Evolutionary conservation across 2,113 vertebrate species (phyloP), one percentile per base, ranked within the genome.

Genomic region (Microtus richardsoni): DNA sequence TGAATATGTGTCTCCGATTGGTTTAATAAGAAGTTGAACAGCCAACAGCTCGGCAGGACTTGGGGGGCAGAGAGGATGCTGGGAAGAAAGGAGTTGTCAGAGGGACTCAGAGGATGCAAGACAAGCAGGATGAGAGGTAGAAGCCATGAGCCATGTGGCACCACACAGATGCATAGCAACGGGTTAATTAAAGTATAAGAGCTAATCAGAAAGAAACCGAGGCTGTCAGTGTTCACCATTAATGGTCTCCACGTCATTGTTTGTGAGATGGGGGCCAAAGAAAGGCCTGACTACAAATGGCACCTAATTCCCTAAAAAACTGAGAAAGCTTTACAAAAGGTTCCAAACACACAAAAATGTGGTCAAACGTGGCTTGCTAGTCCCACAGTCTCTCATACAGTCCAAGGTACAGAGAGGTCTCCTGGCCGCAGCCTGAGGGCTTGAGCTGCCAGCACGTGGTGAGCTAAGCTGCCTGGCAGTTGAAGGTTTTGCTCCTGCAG

Each of bases 381-480:
- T 22, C 19, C 70, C 8, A 3, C 36, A 73, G 70, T 73, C 70
- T 33, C 64, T 71, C 68, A n/a, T 1, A 14, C 68, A n/a, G 68
- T 33, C 68, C 36, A 33, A 70, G 33, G 33, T n/a, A 7, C 68
- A 19, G 33, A 70, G 66, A 17, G 7, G 5, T 19, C 33, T 71
- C 7, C 68, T 3, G 33, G 68, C 6, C 16, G 7, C 33, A 70
- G 28, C 66, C 33, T 19, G 33, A n/a, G 68, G 68, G 33, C 68
- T 71, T 71, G 68, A n/a, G 68, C 68, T 7, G 16, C 68, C 33
- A n/a, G 36, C 16, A 0, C 0, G 6, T 3, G 7, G 6, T n/a
- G 68, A 71, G 68, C 68, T n/a, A 17, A 71, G 36, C 16, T 71
- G 36, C 16, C 0, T 7, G 68, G 68, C 16, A n/a, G 68, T 71